A percentile compares a stretch with the other conserved stretches of the same genome.
Evolutionary conservation across 2,888 invertebrate genomes (phyloP).

Genomic region (Erpobdella octoculata): DNA sequence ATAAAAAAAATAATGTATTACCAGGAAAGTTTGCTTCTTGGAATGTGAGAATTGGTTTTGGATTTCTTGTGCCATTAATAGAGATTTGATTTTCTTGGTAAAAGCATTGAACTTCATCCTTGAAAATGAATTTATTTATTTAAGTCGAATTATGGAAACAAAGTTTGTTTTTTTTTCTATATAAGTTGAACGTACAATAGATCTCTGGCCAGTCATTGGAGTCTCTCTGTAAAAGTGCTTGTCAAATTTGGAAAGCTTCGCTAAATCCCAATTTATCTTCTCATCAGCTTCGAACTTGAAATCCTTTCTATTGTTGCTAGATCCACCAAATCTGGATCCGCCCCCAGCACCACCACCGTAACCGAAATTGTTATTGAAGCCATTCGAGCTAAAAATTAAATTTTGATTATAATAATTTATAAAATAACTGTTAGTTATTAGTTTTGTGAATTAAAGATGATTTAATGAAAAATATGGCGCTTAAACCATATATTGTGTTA

Average conservation of each 20-base stretch:
- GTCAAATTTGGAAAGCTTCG: slow-evolving; percentile 70
- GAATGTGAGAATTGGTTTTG: slow-evolving; percentile 78
- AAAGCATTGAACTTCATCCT: slow-evolving; percentile 72
- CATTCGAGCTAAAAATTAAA: too few relatives aligned
- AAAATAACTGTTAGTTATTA: too few relatives aligned
- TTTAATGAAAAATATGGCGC: too few relatives aligned
- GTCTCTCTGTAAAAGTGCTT: slow-evolving; percentile 87
- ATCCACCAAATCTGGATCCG: neutral
- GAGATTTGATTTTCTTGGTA: slow-evolving; percentile 75
- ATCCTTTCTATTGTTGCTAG: neutral
- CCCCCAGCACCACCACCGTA: neutral
- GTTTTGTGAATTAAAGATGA: too few relatives aligned
- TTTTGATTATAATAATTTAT: too few relatives aligned
- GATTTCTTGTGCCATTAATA: slow-evolving; percentile 72
- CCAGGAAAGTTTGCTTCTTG: slow-evolving; percentile 68
- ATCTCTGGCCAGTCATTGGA: slow-evolving; percentile 59
- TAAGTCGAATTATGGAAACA: neutral
- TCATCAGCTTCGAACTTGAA: slow-evolving; percentile 64
- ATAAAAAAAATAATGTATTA: slow-evolving; percentile 5
- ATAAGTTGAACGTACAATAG: slow-evolving; percentile 21
- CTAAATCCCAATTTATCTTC: slow-evolving; percentile 77
- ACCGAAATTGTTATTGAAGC: too few relatives aligned
- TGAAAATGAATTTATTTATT: slow-evolving; percentile 37
- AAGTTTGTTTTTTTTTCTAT: neutral
- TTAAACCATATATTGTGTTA: too few relatives aligned